Evolutionary conservation across 1,140 invertebrate species (phyloP), one percentile per base, ranked within the genome.

Genomic region (Heliconius melpomene): DNA sequence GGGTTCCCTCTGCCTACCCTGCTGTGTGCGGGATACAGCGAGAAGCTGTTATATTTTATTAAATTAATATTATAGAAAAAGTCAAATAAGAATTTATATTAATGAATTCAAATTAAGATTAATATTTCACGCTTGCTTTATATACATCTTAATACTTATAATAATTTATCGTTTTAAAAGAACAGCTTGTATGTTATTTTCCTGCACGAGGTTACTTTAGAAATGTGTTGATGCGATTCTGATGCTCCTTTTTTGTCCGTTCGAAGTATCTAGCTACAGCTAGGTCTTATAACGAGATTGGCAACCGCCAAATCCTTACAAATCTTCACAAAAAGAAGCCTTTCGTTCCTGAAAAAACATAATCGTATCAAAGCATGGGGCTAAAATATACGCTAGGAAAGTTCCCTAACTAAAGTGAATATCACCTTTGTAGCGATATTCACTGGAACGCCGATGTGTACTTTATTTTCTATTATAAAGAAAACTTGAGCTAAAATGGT

Each of bases 251-350:
- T 91, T 91, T 89, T 88, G 77, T 74, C 86, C 86, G 82, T 86
- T 86, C 85, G 84, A 89, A 89, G 87, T 88, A 89, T 90, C 89
- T 82, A 82, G 85, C 87, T 83, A 86, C 89, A 87, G 81, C 81
- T 81, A 87, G 87, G 86, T 86, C 86, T 88, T 87, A 85, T 78
- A 79, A 85, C 29, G 81, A 91, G 89, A 93, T 92, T 91, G 90
- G 90, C 83, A 89, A 85, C 86, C 77, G 83, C 78, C 83, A 92
- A 91, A 93, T 92, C 91, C 90, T 81, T 75, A 87, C 87, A 91
- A 93, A 94, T 93, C 90, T 90, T 75, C 86, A 82, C 76, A 78
- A 78, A 80, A 81, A 80, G 78, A 82, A 87, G 79, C 84, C 84
- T 86, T 86, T 83, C 80, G 74, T 82, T 81, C 78, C 79, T 77